A percentile compares a stretch with the other conserved stretches of the same genome.
These are phyloP conservation scores for Melangyna quadrimaculata DNA, from an alignment of 2,888 invertebrate genomes.

Conservation along the genomic window DNA sequence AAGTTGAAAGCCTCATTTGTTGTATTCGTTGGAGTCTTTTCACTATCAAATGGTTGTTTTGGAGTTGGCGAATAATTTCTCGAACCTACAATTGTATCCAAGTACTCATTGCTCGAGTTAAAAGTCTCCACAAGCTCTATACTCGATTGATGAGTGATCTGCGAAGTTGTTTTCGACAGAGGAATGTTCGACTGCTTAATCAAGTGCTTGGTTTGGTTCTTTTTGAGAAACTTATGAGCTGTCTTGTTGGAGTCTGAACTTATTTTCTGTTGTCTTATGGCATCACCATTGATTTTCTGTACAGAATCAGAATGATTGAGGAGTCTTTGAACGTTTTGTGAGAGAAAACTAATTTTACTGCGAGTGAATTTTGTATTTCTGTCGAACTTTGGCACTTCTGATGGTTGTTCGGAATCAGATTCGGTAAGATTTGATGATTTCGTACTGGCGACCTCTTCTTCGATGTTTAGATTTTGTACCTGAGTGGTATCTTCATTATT, in stretches of 20 bases:
- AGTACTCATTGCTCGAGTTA: slow-evolving; percentile 76
- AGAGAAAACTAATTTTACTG: slow-evolving; percentile 79
- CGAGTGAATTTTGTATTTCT: slow-evolving; percentile 73
- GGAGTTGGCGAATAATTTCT: slow-evolving; percentile 47
- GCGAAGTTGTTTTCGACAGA: slow-evolving; percentile 79
- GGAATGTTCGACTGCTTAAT: slow-evolving; percentile 78
- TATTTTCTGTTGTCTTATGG: slow-evolving; percentile 75
- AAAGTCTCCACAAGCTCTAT: slow-evolving; percentile 79
- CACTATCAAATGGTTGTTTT: slow-evolving; percentile 46
- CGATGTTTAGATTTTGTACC: slow-evolving; percentile 52
- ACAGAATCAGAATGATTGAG: slow-evolving; percentile 82
- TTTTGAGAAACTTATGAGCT: slow-evolving; percentile 73
- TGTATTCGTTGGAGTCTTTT: slow-evolving; percentile 69
- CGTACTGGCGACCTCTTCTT: slow-evolving; percentile 38
- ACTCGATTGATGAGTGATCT: slow-evolving; percentile 78
- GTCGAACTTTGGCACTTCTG: background rate
- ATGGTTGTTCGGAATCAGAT: slow-evolving; percentile 21
- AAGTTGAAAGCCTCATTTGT: slow-evolving; percentile 76
- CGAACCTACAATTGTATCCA: slow-evolving; percentile 73
- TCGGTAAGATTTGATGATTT: slow-evolving; percentile 45
- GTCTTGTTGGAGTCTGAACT: slow-evolving; percentile 50
- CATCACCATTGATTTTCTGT: slow-evolving; percentile 77
- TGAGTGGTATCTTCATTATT: background rate
- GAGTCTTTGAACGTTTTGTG: slow-evolving; percentile 83
- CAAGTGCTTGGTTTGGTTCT: slow-evolving; percentile 61